These are phyloP conservation scores for Drosophila mulleri DNA, from an alignment of 2,888 invertebrate genomes.

Conservation along the genomic window DNA sequence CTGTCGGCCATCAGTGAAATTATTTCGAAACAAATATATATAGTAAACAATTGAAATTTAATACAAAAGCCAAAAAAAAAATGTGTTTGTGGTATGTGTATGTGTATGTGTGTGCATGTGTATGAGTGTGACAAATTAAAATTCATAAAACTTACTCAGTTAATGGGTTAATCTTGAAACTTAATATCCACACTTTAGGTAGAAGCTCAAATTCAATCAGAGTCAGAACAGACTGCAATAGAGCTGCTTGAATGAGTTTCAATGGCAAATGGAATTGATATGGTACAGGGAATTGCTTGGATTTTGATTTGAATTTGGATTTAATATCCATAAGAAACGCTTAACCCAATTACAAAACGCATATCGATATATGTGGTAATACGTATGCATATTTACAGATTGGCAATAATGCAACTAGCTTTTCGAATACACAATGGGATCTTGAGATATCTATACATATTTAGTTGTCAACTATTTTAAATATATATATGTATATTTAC, in stretches of 20 bases:
- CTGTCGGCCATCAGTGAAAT: neutral
- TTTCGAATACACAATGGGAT: neutral
- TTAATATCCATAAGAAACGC: conserved; percentile 6
- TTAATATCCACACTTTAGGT: conserved; percentile 45
- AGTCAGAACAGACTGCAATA: conserved; percentile 52
- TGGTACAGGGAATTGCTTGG: conserved; percentile 29
- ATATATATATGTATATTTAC: conserved; percentile 1
- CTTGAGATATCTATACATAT: neutral
- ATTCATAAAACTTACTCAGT: conserved; percentile 65
- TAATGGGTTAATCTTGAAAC: conserved; percentile 50
- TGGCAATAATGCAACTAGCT: neutral
- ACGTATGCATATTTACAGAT: conserved; percentile 8
- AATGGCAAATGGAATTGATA: conserved; percentile 43
- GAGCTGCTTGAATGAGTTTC: conserved; percentile 46
- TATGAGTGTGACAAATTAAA: conserved; percentile 24
- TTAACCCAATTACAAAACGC: conserved; percentile 7
- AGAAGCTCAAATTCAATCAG: conserved; percentile 45
- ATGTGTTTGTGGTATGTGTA: conserved; percentile 3
- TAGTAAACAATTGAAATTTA: conserved; percentile 19
- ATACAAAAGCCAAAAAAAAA: conserved; percentile 15
- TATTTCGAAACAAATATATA: conserved; percentile 12
- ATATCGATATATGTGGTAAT: neutral
- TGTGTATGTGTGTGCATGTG: conserved; percentile 17
- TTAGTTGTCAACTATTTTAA: neutral
- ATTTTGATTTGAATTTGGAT: conserved; percentile 7